phyloP scores from a whole-genome alignment of 2,888 invertebrate species.

The Harpalus rufipes region DNA sequence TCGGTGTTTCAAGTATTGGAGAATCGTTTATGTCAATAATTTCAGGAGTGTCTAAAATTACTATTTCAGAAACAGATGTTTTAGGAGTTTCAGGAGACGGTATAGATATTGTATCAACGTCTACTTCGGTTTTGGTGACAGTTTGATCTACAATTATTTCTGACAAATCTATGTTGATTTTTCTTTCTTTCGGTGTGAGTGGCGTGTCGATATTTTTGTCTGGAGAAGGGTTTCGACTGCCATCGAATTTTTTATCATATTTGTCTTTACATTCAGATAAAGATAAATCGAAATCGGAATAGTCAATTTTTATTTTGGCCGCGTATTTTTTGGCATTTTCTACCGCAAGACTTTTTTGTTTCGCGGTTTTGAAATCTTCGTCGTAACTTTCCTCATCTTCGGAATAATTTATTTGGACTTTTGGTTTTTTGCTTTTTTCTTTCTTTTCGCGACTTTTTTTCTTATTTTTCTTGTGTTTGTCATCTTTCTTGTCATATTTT shows the following conservation, averaged over 20 bases:
- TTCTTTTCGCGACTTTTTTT: slow-evolving; percentile 54
- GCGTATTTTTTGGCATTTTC: slow-evolving; percentile 42
- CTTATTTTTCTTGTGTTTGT: slow-evolving; percentile 60
- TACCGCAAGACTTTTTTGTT: slow-evolving; percentile 20
- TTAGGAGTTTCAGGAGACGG: neutral
- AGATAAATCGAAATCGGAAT: slow-evolving; percentile 65
- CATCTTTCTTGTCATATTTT: slow-evolving; percentile 22
- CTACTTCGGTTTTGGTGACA: neutral
- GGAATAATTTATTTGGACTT: slow-evolving; percentile 57
- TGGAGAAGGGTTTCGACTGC: slow-evolving; percentile 17
- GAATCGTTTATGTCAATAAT: neutral
- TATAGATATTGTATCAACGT: neutral
- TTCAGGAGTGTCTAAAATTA: neutral
- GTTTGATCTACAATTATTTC: slow-evolving; percentile 22
- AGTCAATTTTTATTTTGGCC: slow-evolving; percentile 64
- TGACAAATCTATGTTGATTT: slow-evolving; percentile 52
- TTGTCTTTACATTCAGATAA: slow-evolving; percentile 54
- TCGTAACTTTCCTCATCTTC: slow-evolving; percentile 62
- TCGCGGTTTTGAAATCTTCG: slow-evolving; percentile 51
- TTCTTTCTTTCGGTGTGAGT: neutral
- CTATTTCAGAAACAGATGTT: neutral
- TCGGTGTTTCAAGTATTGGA: neutral
- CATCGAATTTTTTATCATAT: slow-evolving; percentile 54
- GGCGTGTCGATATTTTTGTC: slow-evolving; percentile 17
- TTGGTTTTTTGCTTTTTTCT: slow-evolving; percentile 42